These are phyloP conservation scores for Corydoras sp. DNA, from an alignment of 2,113 vertebrate species.

Conservation along the genomic window DNA sequence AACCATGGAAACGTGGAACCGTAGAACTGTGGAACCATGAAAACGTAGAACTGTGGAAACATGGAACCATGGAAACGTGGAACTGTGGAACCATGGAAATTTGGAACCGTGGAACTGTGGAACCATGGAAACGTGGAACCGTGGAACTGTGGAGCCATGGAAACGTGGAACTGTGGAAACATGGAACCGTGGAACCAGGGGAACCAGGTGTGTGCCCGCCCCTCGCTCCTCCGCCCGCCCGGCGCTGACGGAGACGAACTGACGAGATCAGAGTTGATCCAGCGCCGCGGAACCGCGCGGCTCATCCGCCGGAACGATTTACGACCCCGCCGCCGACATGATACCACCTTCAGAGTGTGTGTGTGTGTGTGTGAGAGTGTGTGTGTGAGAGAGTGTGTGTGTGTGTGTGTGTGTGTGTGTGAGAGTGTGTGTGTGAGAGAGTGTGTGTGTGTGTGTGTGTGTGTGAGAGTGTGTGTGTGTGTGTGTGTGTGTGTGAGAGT, in stretches of 20 bases:
- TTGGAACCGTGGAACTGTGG: too few species aligned
- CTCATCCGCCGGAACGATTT: slow-evolving; percentile 9
- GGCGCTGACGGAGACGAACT: not conserved
- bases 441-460: not conserved
- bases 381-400: slow-evolving; percentile 4
- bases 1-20: too few species aligned
- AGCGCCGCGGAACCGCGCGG: not conserved
- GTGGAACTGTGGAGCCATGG: too few species aligned
- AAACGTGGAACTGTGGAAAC: too few species aligned
- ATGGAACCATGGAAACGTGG: too few species aligned
- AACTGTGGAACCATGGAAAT: too few species aligned
- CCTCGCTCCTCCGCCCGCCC: not conserved
- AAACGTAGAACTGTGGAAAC: too few species aligned
- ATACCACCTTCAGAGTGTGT: not conserved
- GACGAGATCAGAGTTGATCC: slow-evolving; percentile 15
- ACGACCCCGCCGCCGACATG: not conserved
- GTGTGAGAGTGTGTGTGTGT: not conserved
- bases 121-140: too few species aligned
- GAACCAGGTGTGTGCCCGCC: too few species aligned
- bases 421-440: not conserved
- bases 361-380: slow-evolving; percentile 3
- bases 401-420: not conserved
- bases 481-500: not conserved
- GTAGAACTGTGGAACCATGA: too few species aligned
- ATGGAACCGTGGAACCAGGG: too few species aligned